Conservation (phyloP, 2,113 vertebrate genomes). For the Turnix velox region DNA sequence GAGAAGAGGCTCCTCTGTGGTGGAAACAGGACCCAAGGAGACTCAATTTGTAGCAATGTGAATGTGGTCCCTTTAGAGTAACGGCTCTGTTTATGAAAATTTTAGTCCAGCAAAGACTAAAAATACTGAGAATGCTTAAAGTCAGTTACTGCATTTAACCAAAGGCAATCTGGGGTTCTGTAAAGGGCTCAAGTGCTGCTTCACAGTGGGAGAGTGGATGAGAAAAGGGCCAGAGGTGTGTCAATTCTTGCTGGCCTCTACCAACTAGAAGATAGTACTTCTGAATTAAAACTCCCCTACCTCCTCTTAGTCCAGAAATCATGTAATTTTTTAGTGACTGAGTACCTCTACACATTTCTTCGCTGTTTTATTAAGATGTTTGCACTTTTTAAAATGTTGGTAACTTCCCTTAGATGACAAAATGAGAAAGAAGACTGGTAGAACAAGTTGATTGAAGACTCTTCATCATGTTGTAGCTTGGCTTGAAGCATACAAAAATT, state of each 20-base stretch:
- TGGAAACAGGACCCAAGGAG: background rate
- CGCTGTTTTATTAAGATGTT: background rate
- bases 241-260: background rate
- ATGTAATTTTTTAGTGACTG: background rate
- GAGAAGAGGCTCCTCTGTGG: background rate
- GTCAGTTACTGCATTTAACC: background rate
- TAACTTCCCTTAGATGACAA: background rate
- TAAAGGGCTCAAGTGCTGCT: background rate
- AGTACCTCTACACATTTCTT: background rate
- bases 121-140: background rate
- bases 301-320: background rate
- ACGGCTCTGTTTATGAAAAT: background rate
- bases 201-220: rapidly evolving
- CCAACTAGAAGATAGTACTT: background rate
- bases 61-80: background rate
- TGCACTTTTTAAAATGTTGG: background rate
- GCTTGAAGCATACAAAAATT: background rate
- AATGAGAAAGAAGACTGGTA: background rate
- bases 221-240: background rate
- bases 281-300: background rate
- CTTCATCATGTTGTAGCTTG: background rate
- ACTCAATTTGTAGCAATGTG: background rate
- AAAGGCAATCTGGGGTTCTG: background rate
- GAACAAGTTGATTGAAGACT: background rate
- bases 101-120: background rate